phyloP scores from a whole-genome alignment of 1,140 invertebrate genomes.

The Oedothorax gibbosus region DNA sequence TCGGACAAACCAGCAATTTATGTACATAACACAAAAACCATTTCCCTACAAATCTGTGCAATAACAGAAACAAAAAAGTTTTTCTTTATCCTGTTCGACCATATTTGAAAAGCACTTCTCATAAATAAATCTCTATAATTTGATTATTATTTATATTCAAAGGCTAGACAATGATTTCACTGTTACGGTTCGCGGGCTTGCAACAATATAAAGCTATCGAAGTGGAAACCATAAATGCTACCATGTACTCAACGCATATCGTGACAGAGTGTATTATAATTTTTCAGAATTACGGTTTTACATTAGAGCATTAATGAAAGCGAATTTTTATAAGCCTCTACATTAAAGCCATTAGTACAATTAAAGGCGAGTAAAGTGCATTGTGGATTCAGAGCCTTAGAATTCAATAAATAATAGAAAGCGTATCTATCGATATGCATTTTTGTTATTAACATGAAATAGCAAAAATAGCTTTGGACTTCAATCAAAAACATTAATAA shows the following conservation, averaged over 20 bases:
- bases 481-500: slow-evolving; percentile 43
- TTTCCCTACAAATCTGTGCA: slow-evolving; percentile 22
- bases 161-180: slow-evolving; percentile 31
- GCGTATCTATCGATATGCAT: slow-evolving; percentile 30
- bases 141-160: slow-evolving; percentile 57
- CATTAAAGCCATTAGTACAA: slow-evolving; percentile 52
- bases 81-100: slow-evolving; percentile 17
- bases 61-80: not conserved
- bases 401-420: slow-evolving; percentile 54
- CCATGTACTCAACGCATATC: slow-evolving; percentile 22
- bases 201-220: slow-evolving; percentile 47
- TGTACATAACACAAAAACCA: no score
- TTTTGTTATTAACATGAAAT: slow-evolving; percentile 44
- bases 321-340: slow-evolving; percentile 32
- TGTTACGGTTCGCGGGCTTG: slow-evolving; percentile 41
- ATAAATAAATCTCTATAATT: slow-evolving; percentile 56
- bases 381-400: not conserved
- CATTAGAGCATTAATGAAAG: slow-evolving; percentile 50
- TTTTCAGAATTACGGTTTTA: slow-evolving; percentile 44
- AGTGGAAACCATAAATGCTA: slow-evolving; percentile 46
- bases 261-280: slow-evolving; percentile 54
- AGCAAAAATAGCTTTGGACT: slow-evolving; percentile 37
- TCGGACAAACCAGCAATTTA: no score
- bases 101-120: slow-evolving; percentile 55
- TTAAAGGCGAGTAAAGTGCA: slow-evolving; percentile 39